phyloP scores from a whole-genome alignment of 2,888 invertebrate species.

The Chloroclysta siterata region DNA sequence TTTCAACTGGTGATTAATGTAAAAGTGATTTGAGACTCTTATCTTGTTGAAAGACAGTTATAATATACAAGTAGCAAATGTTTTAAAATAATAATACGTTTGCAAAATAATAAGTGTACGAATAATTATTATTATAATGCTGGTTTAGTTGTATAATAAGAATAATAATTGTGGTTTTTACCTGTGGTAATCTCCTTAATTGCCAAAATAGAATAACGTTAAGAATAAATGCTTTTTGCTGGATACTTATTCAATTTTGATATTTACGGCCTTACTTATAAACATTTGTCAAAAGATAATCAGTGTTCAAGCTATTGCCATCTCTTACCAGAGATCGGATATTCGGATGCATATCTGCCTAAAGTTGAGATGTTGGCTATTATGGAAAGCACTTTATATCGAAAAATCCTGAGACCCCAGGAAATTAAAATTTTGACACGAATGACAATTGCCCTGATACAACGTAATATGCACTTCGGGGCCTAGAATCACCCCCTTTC shows the following conservation, averaged over 20 bases:
- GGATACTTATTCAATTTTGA: slow-evolving; percentile 22
- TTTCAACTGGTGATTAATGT: background rate
- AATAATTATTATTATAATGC: slow-evolving; percentile 11
- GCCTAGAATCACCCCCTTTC: too few relatives aligned
- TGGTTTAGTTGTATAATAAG: slow-evolving; percentile 26
- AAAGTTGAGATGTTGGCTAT: too few relatives aligned
- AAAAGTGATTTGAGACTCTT: background rate
- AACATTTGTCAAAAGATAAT: too few relatives aligned
- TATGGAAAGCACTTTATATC: too few relatives aligned
- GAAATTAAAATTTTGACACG: too few relatives aligned
- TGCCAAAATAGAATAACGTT: slow-evolving; percentile 78
- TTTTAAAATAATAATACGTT: background rate
- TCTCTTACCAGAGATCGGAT: too few relatives aligned
- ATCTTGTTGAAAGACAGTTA: background rate
- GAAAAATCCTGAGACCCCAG: too few relatives aligned
- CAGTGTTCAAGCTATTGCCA: too few relatives aligned
- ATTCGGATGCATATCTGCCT: too few relatives aligned
- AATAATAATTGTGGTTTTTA: slow-evolving; percentile 53
- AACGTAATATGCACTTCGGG: too few relatives aligned
- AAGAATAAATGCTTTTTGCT: slow-evolving; percentile 21
- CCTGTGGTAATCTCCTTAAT: slow-evolving; percentile 84
- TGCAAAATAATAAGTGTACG: background rate
- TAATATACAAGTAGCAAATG: background rate
- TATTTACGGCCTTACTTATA: slow-evolving; percentile 11
- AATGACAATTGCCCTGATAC: too few relatives aligned